Conservation (phyloP, 2,113 vertebrate genomes). For the Sinocyclocheilus grahami region DNA sequence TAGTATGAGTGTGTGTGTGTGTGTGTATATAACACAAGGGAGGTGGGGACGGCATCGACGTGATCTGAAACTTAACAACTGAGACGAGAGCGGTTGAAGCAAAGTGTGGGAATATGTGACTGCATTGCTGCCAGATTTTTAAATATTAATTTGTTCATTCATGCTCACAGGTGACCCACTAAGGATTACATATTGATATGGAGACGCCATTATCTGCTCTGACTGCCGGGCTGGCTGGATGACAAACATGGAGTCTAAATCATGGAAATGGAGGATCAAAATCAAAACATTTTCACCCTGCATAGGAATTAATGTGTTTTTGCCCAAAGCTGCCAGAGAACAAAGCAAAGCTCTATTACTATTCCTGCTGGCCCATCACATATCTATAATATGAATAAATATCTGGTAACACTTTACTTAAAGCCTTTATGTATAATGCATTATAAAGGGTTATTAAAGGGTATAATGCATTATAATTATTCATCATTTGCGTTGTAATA, state of each 20-base stretch:
- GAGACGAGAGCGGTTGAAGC: neutral
- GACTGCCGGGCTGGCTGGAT: slow-evolving; percentile 11
- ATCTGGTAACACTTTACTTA: neutral
- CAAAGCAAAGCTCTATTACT: slow-evolving; percentile 10
- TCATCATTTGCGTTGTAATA: no score
- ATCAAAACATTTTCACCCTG: slow-evolving; percentile 5
- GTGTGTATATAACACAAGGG: slow-evolving; percentile 25
- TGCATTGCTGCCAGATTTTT: slow-evolving; percentile 64
- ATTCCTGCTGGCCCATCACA: neutral
- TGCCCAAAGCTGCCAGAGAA: neutral
- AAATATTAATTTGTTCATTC: slow-evolving; percentile 70
- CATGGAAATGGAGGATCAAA: slow-evolving; percentile 13
- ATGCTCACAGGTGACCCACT: slow-evolving; percentile 45
- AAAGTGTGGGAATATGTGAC: slow-evolving; percentile 25
- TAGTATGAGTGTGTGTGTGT: slow-evolving; percentile 16
- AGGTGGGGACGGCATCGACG: slow-evolving; percentile 58
- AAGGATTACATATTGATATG: neutral
- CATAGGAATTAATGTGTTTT: neutral
- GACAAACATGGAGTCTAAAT: slow-evolving; percentile 10
- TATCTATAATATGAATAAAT: neutral
- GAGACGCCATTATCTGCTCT: slow-evolving; percentile 19
- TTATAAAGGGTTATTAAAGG: no score
- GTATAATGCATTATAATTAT: no score
- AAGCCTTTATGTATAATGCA: no score
- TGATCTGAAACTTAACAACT: slow-evolving; percentile 46